These are phyloP conservation scores for Meloidogyne hapla DNA, from an alignment of 1,140 invertebrate species.

Conservation along the genomic window DNA sequence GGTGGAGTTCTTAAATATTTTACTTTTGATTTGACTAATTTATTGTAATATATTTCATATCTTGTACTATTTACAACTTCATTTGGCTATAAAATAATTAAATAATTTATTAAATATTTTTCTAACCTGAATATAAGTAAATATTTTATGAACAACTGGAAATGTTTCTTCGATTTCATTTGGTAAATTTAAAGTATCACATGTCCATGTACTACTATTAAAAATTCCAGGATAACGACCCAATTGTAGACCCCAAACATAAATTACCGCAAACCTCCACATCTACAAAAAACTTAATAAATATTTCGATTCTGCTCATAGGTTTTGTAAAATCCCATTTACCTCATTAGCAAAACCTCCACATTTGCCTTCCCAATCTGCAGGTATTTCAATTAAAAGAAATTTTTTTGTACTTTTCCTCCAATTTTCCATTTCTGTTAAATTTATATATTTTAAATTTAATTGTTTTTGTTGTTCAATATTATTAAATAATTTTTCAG, in stretches of 20 bases:
- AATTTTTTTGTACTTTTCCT: background rate
- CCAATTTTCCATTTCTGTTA: background rate
- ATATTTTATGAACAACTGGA: background rate
- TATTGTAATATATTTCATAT: background rate
- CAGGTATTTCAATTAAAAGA: background rate
- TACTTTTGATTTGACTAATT: background rate
- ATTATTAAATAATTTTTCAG: no score
- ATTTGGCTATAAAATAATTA: background rate
- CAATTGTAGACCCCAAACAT: background rate
- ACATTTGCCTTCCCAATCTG: background rate
- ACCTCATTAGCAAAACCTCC: background rate
- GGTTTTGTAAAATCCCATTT: background rate
- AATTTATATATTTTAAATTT: constrained; percentile 4
- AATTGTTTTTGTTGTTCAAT: background rate
- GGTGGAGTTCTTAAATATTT: constrained; percentile 1
- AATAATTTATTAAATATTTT: background rate
- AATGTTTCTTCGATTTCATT: background rate
- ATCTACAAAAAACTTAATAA: background rate
- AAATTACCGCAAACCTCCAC: background rate
- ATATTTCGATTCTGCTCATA: no score
- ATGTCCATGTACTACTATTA: background rate
- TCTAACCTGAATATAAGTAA: background rate
- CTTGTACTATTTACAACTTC: background rate
- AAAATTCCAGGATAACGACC: background rate
- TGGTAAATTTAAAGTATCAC: background rate